Evolutionary conservation across 2,888 invertebrate genomes (phyloP).

Genomic region (Brenthis ino): DNA sequence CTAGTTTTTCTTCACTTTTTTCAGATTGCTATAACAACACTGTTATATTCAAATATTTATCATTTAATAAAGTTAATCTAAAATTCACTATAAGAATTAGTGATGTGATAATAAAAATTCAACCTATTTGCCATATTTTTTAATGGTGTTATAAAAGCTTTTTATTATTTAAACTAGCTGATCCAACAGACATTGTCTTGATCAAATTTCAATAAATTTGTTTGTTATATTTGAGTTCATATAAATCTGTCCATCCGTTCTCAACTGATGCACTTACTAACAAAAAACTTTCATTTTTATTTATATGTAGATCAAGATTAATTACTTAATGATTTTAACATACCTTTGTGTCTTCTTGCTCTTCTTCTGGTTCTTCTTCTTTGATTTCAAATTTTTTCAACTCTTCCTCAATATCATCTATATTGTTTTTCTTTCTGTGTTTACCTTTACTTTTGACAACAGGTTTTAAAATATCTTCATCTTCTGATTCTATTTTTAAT

Average conservation of each 20-base stretch:
- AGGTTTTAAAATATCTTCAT: conserved; percentile 64
- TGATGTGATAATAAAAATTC: no score
- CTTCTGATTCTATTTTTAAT: conserved; percentile 61
- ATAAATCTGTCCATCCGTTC: no score
- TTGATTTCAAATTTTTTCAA: conserved; percentile 74
- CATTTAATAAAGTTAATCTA: background rate
- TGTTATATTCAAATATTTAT: background rate
- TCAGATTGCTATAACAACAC: conserved; percentile 46
- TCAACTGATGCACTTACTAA: no score
- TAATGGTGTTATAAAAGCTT: no score
- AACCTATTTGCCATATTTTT: no score
- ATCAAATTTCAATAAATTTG: no score
- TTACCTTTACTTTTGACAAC: conserved; percentile 72
- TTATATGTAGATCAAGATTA: background rate
- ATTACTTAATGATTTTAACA: background rate
- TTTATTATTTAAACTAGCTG: no score
- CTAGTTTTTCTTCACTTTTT: conserved; percentile 55
- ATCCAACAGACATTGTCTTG: no score
- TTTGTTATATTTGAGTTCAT: no score
- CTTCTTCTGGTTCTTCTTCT: conserved; percentile 57
- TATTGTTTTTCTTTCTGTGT: conserved; percentile 69
- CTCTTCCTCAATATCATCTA: conserved; percentile 74
- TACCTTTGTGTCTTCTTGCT: conserved; percentile 61
- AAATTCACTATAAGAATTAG: background rate
- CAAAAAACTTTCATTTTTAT: background rate